Percentiles rank a stretch among this genome's conserved stretches.
Conservation (phyloP, 2,113 vertebrate species). For the Channa argus region DNA sequence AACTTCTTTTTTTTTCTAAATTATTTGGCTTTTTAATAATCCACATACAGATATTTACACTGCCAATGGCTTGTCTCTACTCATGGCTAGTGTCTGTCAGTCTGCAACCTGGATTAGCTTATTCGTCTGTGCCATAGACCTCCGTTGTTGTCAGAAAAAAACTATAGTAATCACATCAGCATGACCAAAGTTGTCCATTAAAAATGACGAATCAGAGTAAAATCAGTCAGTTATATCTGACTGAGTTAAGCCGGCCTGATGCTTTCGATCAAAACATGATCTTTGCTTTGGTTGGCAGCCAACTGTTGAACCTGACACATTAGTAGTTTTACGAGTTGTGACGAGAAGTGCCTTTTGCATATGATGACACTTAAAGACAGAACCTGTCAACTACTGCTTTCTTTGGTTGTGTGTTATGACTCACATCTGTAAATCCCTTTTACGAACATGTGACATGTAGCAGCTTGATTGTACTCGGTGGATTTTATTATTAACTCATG, state of each 20-base stretch:
- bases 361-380: constrained; percentile 7
- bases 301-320: constrained; percentile 6
- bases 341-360: background rate
- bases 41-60: no score
- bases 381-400: constrained; percentile 1
- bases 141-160: no score
- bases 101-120: no score
- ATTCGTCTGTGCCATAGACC: no score
- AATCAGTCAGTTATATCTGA: constrained; percentile 8
- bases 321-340: constrained; percentile 7
- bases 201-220: background rate
- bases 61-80: no score
- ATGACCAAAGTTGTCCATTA: background rate
- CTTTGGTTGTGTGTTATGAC: constrained; percentile 12
- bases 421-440: constrained; percentile 4
- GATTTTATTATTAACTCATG: background rate
- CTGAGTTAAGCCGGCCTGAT: no score
- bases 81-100: no score
- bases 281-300: background rate
- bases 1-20: no score
- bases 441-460: constrained; percentile 20
- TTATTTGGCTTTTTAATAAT: no score
- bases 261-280: no score
- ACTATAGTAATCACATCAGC: no score
- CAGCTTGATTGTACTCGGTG: constrained; percentile 19